phyloP scores from a whole-genome alignment of 2,797 vertebrate genomes.

The Cossypha polioptera region DNA sequence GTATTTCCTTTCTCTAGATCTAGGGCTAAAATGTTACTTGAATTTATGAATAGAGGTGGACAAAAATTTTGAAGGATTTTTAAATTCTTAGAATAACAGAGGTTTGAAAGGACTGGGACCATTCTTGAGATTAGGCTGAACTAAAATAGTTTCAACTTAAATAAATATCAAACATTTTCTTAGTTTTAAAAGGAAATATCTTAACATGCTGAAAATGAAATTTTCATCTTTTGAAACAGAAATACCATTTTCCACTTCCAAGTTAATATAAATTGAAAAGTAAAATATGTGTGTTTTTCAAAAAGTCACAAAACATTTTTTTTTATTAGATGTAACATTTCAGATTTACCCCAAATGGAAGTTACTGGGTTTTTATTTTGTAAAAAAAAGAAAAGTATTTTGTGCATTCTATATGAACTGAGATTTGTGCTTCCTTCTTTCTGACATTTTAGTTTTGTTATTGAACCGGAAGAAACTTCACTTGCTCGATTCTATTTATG shows the following conservation, averaged over 20 bases:
- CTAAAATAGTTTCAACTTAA: background rate
- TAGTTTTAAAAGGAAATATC: background rate
- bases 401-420: background rate
- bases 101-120: background rate
- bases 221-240: background rate
- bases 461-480: background rate
- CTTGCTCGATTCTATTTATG: background rate
- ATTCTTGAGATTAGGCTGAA: background rate
- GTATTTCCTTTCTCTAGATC: background rate
- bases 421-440: background rate
- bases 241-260: background rate
- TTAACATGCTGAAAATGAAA: background rate
- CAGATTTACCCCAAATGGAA: background rate
- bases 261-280: background rate
- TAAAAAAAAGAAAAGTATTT: background rate
- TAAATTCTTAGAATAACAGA: background rate
- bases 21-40: background rate
- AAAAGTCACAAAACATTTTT: background rate
- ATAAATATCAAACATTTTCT: background rate
- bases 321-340: background rate
- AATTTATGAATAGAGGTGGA: background rate
- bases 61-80: background rate
- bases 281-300: rapidly evolving
- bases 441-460: background rate
- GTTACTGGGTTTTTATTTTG: background rate